Evolutionary conservation across 2,888 invertebrate genomes (phyloP).

Genomic region (Sipha maydis): DNA sequence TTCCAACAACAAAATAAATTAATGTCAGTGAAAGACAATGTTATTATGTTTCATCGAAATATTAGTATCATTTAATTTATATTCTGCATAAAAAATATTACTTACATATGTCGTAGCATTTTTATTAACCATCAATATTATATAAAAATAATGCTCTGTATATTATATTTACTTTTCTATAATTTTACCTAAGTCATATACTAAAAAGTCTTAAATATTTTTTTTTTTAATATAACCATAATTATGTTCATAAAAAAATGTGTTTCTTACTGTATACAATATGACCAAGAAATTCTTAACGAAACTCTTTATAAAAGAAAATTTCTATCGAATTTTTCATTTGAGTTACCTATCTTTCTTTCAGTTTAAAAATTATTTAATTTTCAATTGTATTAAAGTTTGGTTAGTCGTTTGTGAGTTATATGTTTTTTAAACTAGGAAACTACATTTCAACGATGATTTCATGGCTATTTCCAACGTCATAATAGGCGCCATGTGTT

Average conservation of each 20-base stretch:
- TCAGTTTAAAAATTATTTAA: background rate
- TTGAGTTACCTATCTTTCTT: background rate
- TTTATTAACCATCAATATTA: too few species aligned
- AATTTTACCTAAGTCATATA: background rate
- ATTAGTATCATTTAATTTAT: background rate
- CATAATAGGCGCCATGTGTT: background rate
- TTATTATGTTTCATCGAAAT: background rate
- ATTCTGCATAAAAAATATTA: background rate
- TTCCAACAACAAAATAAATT: background rate
- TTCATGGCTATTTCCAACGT: background rate
- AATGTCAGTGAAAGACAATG: background rate
- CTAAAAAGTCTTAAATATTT: background rate
- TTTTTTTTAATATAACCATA: background rate
- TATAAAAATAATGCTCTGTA: too few species aligned
- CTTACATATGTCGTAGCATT: too few species aligned
- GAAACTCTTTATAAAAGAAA: background rate
- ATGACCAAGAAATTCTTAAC: background rate
- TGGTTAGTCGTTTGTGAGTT: background rate
- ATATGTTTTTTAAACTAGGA: background rate
- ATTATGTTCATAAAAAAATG: background rate
- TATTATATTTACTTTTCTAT: background rate
- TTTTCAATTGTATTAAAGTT: background rate
- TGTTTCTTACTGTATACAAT: background rate
- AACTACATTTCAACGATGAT: background rate
- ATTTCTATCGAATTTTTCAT: background rate